Evolutionary conservation across 2,888 invertebrate genomes (phyloP).

Genomic region (Malachius bipustulatus): DNA sequence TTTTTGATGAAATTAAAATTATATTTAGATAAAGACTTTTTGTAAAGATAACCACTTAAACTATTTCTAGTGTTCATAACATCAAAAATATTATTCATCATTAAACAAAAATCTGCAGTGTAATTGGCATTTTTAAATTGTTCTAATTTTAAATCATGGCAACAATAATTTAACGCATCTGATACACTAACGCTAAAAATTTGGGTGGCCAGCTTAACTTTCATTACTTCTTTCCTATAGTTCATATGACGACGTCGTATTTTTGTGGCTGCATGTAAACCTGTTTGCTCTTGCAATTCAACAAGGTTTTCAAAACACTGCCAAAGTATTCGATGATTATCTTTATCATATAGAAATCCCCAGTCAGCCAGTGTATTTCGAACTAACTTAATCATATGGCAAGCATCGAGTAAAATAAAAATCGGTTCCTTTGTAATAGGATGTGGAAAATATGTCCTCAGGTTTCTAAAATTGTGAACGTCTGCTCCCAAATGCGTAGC

Average conservation of each 20-base stretch:
- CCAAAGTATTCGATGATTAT: slow-evolving; percentile 12
- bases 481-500: slow-evolving; percentile 7
- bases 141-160: slow-evolving; percentile 10
- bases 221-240: slow-evolving; percentile 18
- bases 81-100: slow-evolving; percentile 20
- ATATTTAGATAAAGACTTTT: slow-evolving; percentile 1
- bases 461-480: no score
- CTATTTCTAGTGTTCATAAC: slow-evolving; percentile 17
- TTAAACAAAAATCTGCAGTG: slow-evolving; percentile 19
- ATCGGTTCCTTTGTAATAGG: slow-evolving; percentile 12
- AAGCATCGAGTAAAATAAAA: slow-evolving; percentile 16
- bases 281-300: neutral
- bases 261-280: slow-evolving; percentile 12
- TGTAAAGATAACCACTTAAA: slow-evolving; percentile 1
- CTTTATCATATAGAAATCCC: slow-evolving; percentile 9
- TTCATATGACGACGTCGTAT: slow-evolving; percentile 11
- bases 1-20: slow-evolving; percentile 3
- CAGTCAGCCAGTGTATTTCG: slow-evolving; percentile 14
- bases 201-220: slow-evolving; percentile 19
- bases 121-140: slow-evolving; percentile 15
- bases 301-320: slow-evolving; percentile 13
- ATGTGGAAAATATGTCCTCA: slow-evolving; percentile 11
- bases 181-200: slow-evolving; percentile 19
- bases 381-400: slow-evolving; percentile 17
- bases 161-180: slow-evolving; percentile 15